A percentile compares a stretch with the other conserved stretches of the same genome.
Evolutionary conservation across 1,140 invertebrate species (phyloP).

Genomic region (Penaeus chinensis): DNA sequence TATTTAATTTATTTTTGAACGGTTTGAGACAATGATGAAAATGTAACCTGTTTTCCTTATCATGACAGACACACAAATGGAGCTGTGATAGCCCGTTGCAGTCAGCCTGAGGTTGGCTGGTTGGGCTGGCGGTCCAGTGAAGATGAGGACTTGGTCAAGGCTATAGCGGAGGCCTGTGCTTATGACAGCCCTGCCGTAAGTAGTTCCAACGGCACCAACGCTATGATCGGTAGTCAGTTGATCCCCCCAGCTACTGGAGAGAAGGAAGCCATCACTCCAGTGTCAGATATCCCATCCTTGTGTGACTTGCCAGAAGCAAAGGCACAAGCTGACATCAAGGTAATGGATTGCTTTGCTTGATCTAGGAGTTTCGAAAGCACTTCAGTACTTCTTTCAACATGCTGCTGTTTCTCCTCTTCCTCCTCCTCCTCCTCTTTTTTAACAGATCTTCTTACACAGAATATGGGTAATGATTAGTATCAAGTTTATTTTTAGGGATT

Average conservation of each 20-base stretch:
- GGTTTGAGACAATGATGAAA: neutral
- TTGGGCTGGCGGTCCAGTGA: slow-evolving; percentile 89
- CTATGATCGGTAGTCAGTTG: neutral
- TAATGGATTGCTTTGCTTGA: slow-evolving; percentile 19
- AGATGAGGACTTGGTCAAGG: slow-evolving; percentile 89
- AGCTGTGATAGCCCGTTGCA: slow-evolving; percentile 91
- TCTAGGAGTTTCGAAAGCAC: too few species aligned
- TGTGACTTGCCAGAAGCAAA: slow-evolving; percentile 63
- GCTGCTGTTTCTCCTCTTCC: neutral
- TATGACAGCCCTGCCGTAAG: slow-evolving; percentile 71
- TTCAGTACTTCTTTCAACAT: too few species aligned
- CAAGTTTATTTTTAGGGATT: neutral
- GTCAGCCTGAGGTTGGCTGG: slow-evolving; percentile 94
- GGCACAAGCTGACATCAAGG: slow-evolving; percentile 63
- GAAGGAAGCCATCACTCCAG: slow-evolving; percentile 44
- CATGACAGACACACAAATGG: slow-evolving; percentile 75
- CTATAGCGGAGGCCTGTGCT: slow-evolving; percentile 84
- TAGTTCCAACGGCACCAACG: slow-evolving; percentile 26
- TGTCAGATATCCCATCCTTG: slow-evolving; percentile 57
- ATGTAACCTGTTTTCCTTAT: slow-evolving; percentile 69
- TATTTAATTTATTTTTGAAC: too few species aligned
- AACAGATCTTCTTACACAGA: slow-evolving; percentile 12
- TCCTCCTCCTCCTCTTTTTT: neutral
- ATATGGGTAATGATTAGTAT: neutral
- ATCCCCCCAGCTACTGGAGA: slow-evolving; percentile 38